These are phyloP conservation scores for Mormyrus lacerda DNA, from an alignment of 2,113 vertebrate genomes.

Conservation along the genomic window DNA sequence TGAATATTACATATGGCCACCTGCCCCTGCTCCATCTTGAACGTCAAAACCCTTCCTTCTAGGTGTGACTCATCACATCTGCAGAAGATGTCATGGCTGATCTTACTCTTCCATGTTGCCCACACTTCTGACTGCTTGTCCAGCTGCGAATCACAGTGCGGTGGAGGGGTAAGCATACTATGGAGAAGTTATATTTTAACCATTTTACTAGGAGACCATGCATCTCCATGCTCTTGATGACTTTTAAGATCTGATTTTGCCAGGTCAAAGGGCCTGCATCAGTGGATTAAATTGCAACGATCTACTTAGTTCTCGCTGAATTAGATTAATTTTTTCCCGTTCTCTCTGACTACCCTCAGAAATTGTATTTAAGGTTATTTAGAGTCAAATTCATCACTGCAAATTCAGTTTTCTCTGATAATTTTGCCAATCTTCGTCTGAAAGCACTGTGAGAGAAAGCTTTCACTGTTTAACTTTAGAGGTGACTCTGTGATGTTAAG, in stretches of 20 bases:
- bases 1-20: not conserved
- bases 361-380: slow-evolving; percentile 22
- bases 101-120: not conserved
- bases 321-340: slow-evolving; percentile 15
- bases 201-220: not conserved
- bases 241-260: not conserved
- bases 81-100: not conserved
- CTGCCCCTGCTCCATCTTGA: not conserved
- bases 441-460: not conserved
- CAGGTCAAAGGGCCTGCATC: slow-evolving; percentile 12
- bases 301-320: slow-evolving; percentile 10
- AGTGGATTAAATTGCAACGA: slow-evolving; percentile 1
- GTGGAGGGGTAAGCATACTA: not conserved
- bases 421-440: slow-evolving; percentile 10
- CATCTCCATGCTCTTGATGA: not conserved
- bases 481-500: not conserved
- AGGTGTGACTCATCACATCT: not conserved
- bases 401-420: slow-evolving; percentile 20
- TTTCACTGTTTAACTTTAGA: not conserved
- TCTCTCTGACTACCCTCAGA: not conserved
- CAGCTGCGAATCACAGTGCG: not conserved
- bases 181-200: not conserved
- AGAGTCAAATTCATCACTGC: not conserved
- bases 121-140: not conserved
- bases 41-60: not conserved